Conservation (phyloP, 1,140 invertebrate genomes). For the Pachypeltis micranthus region DNA sequence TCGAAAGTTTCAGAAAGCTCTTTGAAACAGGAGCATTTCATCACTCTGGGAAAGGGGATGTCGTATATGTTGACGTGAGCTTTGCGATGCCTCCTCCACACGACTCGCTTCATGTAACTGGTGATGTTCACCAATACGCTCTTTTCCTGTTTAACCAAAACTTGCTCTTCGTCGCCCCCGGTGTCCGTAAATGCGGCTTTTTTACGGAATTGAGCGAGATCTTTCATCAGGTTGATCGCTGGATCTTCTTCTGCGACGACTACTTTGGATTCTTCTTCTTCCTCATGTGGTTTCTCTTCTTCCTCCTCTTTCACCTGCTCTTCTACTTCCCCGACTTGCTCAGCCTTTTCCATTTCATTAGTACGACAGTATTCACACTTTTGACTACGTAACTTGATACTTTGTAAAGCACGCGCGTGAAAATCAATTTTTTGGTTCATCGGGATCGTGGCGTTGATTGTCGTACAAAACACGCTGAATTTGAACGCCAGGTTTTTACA, state of each 20-base stretch:
- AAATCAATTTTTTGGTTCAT: slow-evolving; percentile 15
- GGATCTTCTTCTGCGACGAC: background rate
- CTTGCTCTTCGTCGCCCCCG: background rate
- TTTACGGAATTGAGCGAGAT: background rate
- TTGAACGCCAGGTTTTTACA: slow-evolving; percentile 10
- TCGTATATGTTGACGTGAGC: background rate
- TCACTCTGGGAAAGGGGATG: background rate
- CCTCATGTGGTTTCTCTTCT: background rate
- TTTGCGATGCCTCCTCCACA: background rate
- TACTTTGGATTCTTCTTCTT: background rate
- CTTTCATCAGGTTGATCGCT: background rate
- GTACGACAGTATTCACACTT: slow-evolving; percentile 5
- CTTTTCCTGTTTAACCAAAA: background rate
- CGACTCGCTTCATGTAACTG: background rate
- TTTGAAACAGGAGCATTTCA: slow-evolving; percentile 11
- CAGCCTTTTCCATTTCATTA: background rate
- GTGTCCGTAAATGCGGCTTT: background rate
- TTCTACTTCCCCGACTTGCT: background rate
- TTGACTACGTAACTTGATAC: slow-evolving; percentile 4
- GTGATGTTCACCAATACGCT: background rate
- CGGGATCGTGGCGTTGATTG: slow-evolving; percentile 7
- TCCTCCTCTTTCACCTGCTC: background rate
- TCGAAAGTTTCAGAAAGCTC: background rate
- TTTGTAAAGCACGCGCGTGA: slow-evolving; percentile 12
- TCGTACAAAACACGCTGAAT: slow-evolving; percentile 11